Percentiles rank a stretch among this genome's conserved stretches.
These are phyloP conservation scores for Diorhabda elongata DNA, from an alignment of 1,140 invertebrate genomes.

Conservation along the genomic window DNA sequence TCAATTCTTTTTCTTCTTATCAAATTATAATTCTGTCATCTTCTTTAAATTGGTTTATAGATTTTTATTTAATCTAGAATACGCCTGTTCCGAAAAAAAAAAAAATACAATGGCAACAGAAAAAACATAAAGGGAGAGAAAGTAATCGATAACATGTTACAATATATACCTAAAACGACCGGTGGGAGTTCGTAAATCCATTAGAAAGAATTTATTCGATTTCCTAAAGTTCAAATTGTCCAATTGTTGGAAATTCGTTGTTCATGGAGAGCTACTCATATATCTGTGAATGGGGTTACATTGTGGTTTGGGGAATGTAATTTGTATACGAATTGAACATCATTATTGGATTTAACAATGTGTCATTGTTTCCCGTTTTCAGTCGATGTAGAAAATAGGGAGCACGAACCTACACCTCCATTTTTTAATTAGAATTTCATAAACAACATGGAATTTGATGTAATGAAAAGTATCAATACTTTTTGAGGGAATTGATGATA, in stretches of 20 bases:
- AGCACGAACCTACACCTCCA: neutral
- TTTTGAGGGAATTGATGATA: too few species aligned
- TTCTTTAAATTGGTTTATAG: too few species aligned
- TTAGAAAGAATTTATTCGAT: conserved; percentile 3
- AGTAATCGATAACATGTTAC: neutral
- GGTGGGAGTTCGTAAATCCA: neutral
- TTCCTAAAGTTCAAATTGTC: neutral
- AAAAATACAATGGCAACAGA: neutral
- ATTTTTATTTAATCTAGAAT: too few species aligned
- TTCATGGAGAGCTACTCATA: neutral
- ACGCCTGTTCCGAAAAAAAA: too few species aligned
- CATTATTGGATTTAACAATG: conserved; percentile 2
- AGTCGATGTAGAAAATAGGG: neutral
- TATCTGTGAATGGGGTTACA: neutral
- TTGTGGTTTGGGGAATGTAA: neutral
- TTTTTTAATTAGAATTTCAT: neutral
- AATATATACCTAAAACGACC: neutral
- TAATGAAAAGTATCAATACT: too few species aligned
- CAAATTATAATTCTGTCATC: too few species aligned
- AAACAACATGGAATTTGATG: too few species aligned
- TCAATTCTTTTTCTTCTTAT: too few species aligned
- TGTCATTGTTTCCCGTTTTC: neutral
- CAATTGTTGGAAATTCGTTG: neutral
- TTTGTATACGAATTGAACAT: neutral
- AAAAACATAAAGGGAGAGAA: neutral